Conservation (phyloP, 2,113 vertebrate species). For the Alosa alosa region DNA sequence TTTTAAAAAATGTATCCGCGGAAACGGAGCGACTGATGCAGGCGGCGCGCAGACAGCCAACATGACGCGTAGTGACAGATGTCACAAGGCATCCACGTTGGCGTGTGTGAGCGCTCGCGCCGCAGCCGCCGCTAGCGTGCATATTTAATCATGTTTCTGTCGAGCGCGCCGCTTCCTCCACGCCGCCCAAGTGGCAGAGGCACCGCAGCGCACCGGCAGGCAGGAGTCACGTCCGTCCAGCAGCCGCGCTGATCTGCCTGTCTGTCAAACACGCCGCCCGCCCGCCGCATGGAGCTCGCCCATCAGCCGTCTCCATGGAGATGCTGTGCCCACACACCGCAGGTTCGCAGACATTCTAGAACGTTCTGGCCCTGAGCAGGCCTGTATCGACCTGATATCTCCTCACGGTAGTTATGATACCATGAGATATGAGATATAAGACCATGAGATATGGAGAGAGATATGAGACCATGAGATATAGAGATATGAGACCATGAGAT, state of each 20-base stretch:
- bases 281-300: background rate
- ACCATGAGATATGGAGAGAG: too few species aligned
- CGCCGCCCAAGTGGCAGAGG: background rate
- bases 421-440: too few species aligned
- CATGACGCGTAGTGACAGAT: slow-evolving; percentile 8
- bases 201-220: background rate
- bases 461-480: too few species aligned
- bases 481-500: too few species aligned
- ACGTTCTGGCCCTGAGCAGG: too few species aligned
- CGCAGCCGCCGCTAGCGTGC: background rate
- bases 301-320: background rate
- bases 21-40: background rate
- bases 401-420: too few species aligned
- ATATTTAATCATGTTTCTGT: background rate
- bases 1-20: background rate
- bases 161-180: background rate
- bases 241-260: background rate
- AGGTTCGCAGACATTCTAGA: too few species aligned
- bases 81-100: background rate
- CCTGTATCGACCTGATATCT: too few species aligned
- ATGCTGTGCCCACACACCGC: too few species aligned
- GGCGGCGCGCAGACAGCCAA: background rate
- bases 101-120: background rate
- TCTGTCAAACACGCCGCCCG: background rate
- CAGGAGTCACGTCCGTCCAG: background rate